phyloP scores from a whole-genome alignment of 1,140 invertebrate species.

The Yoshiicerus persimilis region DNA sequence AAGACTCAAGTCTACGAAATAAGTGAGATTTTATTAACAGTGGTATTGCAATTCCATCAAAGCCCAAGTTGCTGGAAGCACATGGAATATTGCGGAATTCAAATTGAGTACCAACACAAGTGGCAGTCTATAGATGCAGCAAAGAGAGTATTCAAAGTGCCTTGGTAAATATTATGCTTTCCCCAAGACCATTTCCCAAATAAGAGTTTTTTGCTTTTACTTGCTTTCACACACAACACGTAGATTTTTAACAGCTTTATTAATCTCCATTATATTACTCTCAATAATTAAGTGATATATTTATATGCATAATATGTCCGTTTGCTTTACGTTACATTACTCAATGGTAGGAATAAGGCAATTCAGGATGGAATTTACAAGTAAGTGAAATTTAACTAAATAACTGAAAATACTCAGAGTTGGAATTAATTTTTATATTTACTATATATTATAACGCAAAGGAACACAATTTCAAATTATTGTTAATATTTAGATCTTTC shows the following conservation, averaged over 20 bases:
- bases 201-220: not conserved
- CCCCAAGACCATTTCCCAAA: not conserved
- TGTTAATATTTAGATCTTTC: too few relatives aligned
- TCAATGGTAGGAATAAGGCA: not conserved
- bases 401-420: not conserved
- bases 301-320: not conserved
- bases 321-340: not conserved
- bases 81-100: not conserved
- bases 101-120: not conserved
- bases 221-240: not conserved
- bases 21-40: too few relatives aligned
- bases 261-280: not conserved
- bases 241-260: not conserved
- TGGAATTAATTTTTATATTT: too few relatives aligned
- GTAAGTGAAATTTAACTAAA: not conserved
- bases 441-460: too few relatives aligned
- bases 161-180: not conserved
- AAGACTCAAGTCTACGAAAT: too few relatives aligned
- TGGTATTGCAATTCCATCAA: too few relatives aligned
- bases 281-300: not conserved
- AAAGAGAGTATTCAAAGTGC: too few relatives aligned
- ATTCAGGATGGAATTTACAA: too few relatives aligned
- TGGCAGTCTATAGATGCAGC: not conserved
- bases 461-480: too few relatives aligned
- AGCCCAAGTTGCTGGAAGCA: not conserved